Evolutionary conservation across 2,888 invertebrate genomes (phyloP), one percentile per base, ranked within the genome.

Genomic region (Drosophila infuscata): DNA sequence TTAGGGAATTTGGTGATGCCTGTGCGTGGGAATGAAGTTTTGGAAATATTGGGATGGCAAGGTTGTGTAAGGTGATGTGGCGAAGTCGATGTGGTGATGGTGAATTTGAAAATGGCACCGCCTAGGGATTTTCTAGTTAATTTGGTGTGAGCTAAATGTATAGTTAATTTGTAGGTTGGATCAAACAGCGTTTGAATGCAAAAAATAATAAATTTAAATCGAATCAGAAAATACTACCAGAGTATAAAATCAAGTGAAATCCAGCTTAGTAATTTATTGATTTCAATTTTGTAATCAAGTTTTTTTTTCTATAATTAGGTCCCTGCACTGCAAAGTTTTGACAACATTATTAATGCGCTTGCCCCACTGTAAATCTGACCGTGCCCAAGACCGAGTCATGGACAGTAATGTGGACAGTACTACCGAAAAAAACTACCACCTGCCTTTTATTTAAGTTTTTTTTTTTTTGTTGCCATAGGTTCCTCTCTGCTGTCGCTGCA

Each of bases 381-480:
- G 74, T 74, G 75, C 75, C 60, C 63, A 77, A 79, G 82, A 76
- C 60, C 84, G 72, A 91, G 83, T 84, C 84, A 85, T 81, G 75
- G 70, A 78, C 74, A 90, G 88, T 74, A 71, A 70, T 82, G 67
- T 72, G 85, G 73, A 77, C 74, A 83, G 78, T 80, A 88, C 81
- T 81, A 80, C 81, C 82, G 81, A 90, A 91, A 84, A 84, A 85
- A 92, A 83, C 88, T 91, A 91, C 90, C 91, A 92, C 91, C 91
- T 92, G 91, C 91, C 92, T 83, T 90, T 92, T 81, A 80, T 88
- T 83, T 85, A 63, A 69, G 63, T 62, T 63, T 74, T 64, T 65
- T 74, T n/a, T 74, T 75, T 73, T 64, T 76, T 80, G 66, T 74
- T 87, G 73, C 73, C 71, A 78, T 74, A 85, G 82, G 73, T 72